Evolutionary conservation across 2,113 vertebrate species (phyloP).

Genomic region (pig (Sus scrofa)): T2T-Sscrofa CM000814.6:100085501-100086000

Average conservation of each 20-base stretch:
- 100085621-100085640: slow-evolving; percentile 62
- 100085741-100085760: slow-evolving; percentile 76
- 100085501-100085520: slow-evolving; percentile 69
- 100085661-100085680: slow-evolving; percentile 19
- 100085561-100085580: slow-evolving; percentile 49
- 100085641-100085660: slow-evolving; percentile 59
- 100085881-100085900: slow-evolving; percentile 65
- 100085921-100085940: background rate
- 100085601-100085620: slow-evolving; percentile 35
- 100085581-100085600: slow-evolving; percentile 40
- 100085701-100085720: slow-evolving; percentile 62
- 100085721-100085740: slow-evolving; percentile 67
- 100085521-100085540: slow-evolving; percentile 67
- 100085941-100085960: slow-evolving; percentile 33
- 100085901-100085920: slow-evolving; percentile 61
- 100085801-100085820: slow-evolving; percentile 64
- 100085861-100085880: slow-evolving; percentile 41
- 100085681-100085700: slow-evolving; percentile 64
- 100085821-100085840: slow-evolving; percentile 42
- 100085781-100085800: slow-evolving; percentile 27
- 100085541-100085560: slow-evolving; percentile 64
- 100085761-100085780: slow-evolving; percentile 46
- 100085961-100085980: background rate
- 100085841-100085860: slow-evolving; percentile 11
- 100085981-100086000: background rate